phyloP scores from a whole-genome alignment of 2,113 vertebrate species.

The Grantiella picta region DNA sequence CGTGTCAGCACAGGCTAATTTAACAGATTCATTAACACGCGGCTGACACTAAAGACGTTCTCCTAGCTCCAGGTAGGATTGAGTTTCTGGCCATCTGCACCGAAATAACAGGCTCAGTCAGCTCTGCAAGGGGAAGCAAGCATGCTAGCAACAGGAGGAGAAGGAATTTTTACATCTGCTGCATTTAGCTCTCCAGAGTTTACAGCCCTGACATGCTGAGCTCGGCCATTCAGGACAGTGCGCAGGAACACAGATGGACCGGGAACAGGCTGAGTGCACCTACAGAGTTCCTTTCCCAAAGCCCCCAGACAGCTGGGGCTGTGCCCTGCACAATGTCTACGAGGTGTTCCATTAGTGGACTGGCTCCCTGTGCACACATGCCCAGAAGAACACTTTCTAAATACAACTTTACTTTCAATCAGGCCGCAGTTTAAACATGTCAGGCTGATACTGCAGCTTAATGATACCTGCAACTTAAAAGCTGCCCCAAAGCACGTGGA shows the following conservation, averaged over 20 bases:
- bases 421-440: neutral
- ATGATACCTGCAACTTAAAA: slow-evolving; percentile 15
- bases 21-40: slow-evolving; percentile 68
- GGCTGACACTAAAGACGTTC: slow-evolving; percentile 62
- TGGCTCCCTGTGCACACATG: neutral
- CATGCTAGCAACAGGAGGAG: neutral
- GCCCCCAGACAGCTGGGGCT: neutral
- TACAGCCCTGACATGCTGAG: slow-evolving; percentile 31
- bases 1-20: slow-evolving; percentile 70
- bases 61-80: slow-evolving; percentile 50
- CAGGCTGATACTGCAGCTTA: neutral
- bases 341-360: slow-evolving; percentile 47
- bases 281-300: neutral
- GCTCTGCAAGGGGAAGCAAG: slow-evolving; percentile 16
- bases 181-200: slow-evolving; percentile 42
- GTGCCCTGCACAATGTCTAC: slow-evolving; percentile 29
- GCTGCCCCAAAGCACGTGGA: neutral
- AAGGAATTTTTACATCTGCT: slow-evolving; percentile 50
- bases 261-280: neutral
- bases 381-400: slow-evolving; percentile 9
- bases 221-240: neutral
- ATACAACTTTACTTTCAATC: slow-evolving; percentile 22
- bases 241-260: neutral
- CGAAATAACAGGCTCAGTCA: slow-evolving; percentile 15
- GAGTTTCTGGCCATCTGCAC: slow-evolving; percentile 64